Base-by-base conservation (phyloP, 2,113 vertebrate genomes). In the Antigone vipio region DNA sequence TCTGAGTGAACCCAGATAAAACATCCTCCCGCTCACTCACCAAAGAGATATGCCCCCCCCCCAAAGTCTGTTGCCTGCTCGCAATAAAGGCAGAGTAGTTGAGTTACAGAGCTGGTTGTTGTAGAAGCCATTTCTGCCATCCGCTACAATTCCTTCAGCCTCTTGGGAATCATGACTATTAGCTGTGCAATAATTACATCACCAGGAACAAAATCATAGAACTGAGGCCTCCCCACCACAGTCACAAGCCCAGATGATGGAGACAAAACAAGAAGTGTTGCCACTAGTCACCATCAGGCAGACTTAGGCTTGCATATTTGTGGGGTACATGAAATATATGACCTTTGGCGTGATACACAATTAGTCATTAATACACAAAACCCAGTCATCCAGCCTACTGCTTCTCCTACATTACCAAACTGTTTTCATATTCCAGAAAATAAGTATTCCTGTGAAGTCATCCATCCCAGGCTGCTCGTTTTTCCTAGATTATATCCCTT, bases 291-390 rank as follows among this genome's bases (percentile, higher is more conserved):
- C 62, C 89, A 62, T 13, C 75, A 86, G 72, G 63, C 82, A 85
- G 85, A 72, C 50, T 79, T 23, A 38, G 53, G 53, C 60, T 92
- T 82, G 35, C 66, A 13, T 42, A 81, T 89, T 58, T 89, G 73
- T 78, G 80, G 73, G 38, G 69, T 82, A 11, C 66, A 75, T 26
- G 9, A 76, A 95, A 69, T 59, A 11, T 79, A 29, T 92, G 91
- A 97, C 87, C 92, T 92, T 89, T 85, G 66, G 64, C 0, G 4
- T 92, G 80, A 87, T 71, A 58, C 80, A 78, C 5, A 13, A 45
- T 96, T 85, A 93, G 92, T 95, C 88, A 94, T 50, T 60, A 82
- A 79, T 45, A 56, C 26, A 62, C n/a, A 81, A 92, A 94, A 12
- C 4, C 26, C 42, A 80, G 74, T 69, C 76, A 76, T 56, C 32